Percentiles rank a stretch among this genome's conserved stretches.
Evolutionary conservation across 2,888 invertebrate genomes (phyloP).

Genomic region (Capitulum mitella): DNA sequence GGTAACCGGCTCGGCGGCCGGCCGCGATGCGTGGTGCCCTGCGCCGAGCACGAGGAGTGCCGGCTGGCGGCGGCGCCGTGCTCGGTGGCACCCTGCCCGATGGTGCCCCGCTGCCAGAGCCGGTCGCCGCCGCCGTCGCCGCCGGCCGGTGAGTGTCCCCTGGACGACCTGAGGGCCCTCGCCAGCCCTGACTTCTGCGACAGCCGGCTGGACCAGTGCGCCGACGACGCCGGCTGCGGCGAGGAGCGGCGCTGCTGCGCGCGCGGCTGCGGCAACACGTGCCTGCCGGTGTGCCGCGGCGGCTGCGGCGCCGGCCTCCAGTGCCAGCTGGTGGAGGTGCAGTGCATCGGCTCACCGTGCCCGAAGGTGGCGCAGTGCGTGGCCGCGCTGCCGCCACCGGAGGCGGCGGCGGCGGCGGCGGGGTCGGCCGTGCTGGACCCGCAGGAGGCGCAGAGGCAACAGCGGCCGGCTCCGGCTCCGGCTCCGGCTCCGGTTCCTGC

Average conservation of each 20-base stretch:
- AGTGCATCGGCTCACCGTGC: neutral
- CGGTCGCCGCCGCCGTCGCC: neutral
- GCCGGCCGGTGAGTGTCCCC: neutral
- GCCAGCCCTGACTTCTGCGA: neutral
- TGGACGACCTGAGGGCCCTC: neutral
- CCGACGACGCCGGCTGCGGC: neutral
- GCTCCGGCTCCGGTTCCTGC: no score
- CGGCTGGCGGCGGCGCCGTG: neutral
- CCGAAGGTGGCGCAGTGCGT: constrained; percentile 15
- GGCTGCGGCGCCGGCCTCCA: neutral
- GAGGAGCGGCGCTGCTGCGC: neutral
- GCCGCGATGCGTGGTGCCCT: neutral
- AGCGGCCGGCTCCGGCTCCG: no score
- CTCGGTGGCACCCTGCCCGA: neutral
- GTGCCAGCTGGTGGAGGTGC: neutral
- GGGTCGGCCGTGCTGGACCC: neutral
- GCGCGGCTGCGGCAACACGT: constrained; percentile 8
- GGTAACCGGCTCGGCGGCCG: neutral
- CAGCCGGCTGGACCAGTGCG: neutral
- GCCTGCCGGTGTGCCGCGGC: neutral
- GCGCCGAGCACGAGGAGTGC: neutral
- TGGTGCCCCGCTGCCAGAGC: neutral
- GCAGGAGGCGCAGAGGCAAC: neutral
- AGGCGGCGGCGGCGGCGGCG: neutral
- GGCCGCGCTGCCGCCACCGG: neutral